Conservation (phyloP, 2,888 invertebrate genomes). For the Omphaloscelis lunosa region DNA sequence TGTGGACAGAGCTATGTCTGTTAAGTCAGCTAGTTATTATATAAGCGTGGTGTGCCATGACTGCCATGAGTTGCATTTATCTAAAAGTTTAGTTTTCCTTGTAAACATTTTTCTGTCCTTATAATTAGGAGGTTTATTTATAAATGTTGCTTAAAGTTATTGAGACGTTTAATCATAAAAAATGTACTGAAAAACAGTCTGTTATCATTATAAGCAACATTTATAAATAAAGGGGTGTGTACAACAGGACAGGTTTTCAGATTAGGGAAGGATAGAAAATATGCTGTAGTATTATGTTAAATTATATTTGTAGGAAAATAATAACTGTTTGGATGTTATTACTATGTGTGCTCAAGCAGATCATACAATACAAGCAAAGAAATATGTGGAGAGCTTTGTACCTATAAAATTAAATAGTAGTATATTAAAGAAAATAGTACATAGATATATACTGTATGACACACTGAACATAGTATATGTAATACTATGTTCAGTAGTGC, state of each 20-base stretch:
- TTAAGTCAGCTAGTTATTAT: too few relatives aligned
- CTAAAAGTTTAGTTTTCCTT: too few relatives aligned
- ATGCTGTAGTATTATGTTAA: not conserved
- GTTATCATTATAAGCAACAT: not conserved
- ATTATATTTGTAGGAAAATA: constrained; percentile 25
- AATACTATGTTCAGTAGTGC: too few relatives aligned
- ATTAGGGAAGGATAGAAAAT: constrained; percentile 3
- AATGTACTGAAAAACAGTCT: too few relatives aligned
- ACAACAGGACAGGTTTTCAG: not conserved
- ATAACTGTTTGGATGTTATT: not conserved
- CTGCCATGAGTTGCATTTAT: too few relatives aligned
- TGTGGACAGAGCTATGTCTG: too few relatives aligned
- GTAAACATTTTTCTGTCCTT: too few relatives aligned
- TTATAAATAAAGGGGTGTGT: not conserved
- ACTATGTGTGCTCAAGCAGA: not conserved
- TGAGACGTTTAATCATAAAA: not conserved
- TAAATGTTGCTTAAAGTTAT: too few relatives aligned
- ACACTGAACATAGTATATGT: too few relatives aligned
- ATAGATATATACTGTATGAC: not conserved
- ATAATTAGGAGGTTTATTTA: too few relatives aligned
- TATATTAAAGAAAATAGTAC: constrained; percentile 1
- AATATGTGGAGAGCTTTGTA: not conserved
- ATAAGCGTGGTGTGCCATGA: too few relatives aligned
- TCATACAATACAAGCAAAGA: constrained; percentile 13
- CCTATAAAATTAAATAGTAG: not conserved